Base-by-base conservation (phyloP, 2,888 invertebrate genomes). In the Conops quadrifasciatus region DNA sequence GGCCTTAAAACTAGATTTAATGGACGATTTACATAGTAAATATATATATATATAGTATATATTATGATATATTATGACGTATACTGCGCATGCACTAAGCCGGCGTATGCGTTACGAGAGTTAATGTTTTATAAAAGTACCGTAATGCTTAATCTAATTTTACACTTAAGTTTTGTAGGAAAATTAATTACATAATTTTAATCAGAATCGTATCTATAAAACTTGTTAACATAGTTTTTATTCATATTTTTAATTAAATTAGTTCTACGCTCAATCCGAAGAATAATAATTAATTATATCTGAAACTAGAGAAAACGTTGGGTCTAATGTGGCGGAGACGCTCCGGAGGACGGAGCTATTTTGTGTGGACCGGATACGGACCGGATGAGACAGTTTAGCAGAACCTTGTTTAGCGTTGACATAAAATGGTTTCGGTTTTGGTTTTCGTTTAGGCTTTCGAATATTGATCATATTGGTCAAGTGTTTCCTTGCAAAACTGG, bases 1-100 rank as follows among this genome's bases (percentile, higher is more conserved):
- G 82, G 82, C 82, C 82, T 82, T 82, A 81, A 79, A 68, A 60
- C 68, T 68, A 68, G 68, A 51, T 68, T 68, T 68, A 68, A 67
- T 47, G 24, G 51, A 47, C 43, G 47, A 67, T n/a, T 77, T 72
- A 71, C 70, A 76, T 75, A 75, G 72, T 62, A 76, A 75, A 72
- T 70, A 78, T 76, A 78, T 76, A 78, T 76, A 78, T 56, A 77
- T 74, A 76, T 67, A 75, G 65, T 67, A 51, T 60, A 71, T 66
- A 19, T 69, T 28, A n/a, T 16, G 68, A 74, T 77, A 68, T 65
- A 76, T 74, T n/a, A n/a, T n/a, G n/a, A 68, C 71, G 11, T 3
- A 64, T 43, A 70, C 21, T 63, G 15, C 49, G 58, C 45, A 64
- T 28, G 63, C 28, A 67, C 21, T 60, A 59, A 67, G 13, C 30